phyloP scores from a whole-genome alignment of 1,140 invertebrate species.

The Chymomyza costata region DNA sequence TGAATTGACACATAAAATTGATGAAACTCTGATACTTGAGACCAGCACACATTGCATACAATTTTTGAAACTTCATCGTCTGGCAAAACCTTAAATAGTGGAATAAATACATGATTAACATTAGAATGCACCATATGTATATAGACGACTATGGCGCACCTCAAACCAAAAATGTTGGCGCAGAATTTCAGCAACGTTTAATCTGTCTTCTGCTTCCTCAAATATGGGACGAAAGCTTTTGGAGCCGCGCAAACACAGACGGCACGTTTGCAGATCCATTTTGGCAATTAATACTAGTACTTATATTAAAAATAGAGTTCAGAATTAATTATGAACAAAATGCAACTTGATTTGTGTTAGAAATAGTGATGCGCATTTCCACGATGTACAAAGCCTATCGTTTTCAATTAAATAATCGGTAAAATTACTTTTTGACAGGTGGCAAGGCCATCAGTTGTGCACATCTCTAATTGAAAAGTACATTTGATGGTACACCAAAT shows the following conservation, averaged over 20 bases:
- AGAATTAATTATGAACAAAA: no score
- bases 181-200: constrained; percentile 52
- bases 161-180: constrained; percentile 70
- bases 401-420: no score
- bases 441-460: constrained; percentile 1
- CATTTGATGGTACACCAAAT: constrained; percentile 30
- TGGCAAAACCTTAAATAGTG: constrained; percentile 33
- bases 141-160: constrained; percentile 22
- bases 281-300: constrained; percentile 12
- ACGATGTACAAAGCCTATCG: no score
- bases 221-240: constrained; percentile 7
- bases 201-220: constrained; percentile 21
- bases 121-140: constrained; percentile 1
- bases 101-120: not conserved
- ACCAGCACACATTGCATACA: constrained; percentile 65
- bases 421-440: no score
- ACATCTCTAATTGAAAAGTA: constrained; percentile 24
- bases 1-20: constrained; percentile 67
- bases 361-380: no score
- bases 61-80: constrained; percentile 60
- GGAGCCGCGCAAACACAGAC: constrained; percentile 52
- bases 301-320: no score
- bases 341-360: no score
- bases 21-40: constrained; percentile 66
- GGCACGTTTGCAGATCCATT: constrained; percentile 57